Base-by-base conservation (phyloP, 2,888 invertebrate species). In the Gibbula magus region DNA sequence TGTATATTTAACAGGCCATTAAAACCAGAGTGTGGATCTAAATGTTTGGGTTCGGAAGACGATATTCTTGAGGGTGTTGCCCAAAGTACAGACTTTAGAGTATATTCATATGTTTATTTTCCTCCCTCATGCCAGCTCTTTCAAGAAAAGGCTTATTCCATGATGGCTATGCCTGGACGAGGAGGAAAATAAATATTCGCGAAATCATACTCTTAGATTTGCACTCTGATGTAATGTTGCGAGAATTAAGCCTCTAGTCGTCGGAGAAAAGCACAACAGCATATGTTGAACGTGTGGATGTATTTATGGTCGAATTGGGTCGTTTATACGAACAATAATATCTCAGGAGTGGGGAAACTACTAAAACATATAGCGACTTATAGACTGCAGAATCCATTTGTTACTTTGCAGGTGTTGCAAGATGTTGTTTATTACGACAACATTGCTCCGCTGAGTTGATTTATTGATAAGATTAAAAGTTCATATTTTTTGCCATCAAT, bases 1-100 rank as follows among this genome's bases (percentile, higher is more conserved):
- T 70, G 35, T 70, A 70, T 39, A 70, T 32, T 70, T 70, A 70
- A 70, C 70, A 70, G 70, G 32, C 70, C 70, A 70, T 70, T 70
- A 70, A 70, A 29, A 70, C 32, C 35, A 16, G 20, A 70, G 70
- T 39, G 35, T 35, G 70, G 70, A 20, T 35, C 39, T 20, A 39
- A 70, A n/a, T 70, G 70, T 70, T 70, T 70, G 20, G 35, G 16
- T 32, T 32, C 10, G 70, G 16, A 70, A 70, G 35, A 32, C 35
- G 70, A 70, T 70, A 70, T 20, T 32, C 70, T 70, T 70, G 70
- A 32, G 39, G 70, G 29, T 70, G 20, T 35, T 70, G 35, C 70
- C 56, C 56, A 20, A 45, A 13, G 32, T 70, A 20, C 29, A 70
- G 70, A 39, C 70, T 70, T 70, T 8, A 20, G 35, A 70, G 39